These are phyloP conservation scores for Hemiprocne comata DNA, from an alignment of 2,113 vertebrate genomes.

Conservation along the genomic window DNA sequence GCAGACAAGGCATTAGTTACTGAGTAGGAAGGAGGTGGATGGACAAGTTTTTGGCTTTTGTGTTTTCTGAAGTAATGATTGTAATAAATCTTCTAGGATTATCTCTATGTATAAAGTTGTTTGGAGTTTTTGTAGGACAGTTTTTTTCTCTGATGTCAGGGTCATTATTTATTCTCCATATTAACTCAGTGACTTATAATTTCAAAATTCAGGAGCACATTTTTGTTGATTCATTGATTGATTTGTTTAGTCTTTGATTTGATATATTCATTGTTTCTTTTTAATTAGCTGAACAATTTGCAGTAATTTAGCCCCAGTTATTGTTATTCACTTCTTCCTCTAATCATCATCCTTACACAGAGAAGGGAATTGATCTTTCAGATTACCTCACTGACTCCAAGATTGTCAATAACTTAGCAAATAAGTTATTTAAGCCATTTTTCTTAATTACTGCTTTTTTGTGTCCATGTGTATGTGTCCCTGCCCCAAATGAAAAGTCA, in stretches of 20 bases:
- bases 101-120: not conserved
- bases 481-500: no score
- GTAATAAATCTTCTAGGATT: not conserved
- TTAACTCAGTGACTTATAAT: not conserved
- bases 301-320: not conserved
- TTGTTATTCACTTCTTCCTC: not conserved
- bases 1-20: not conserved
- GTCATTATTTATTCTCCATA: not conserved
- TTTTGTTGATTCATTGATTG: not conserved
- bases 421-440: not conserved
- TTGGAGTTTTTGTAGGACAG: not conserved
- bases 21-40: not conserved
- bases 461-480: no score
- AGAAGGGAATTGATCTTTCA: not conserved
- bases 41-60: not conserved
- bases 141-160: not conserved
- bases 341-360: not conserved
- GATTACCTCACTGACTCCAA: not conserved
- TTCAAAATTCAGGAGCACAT: conserved; percentile 15
- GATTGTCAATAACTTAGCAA: not conserved
- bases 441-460: not conserved
- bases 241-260: not conserved
- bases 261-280: conserved; percentile 27
- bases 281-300: conserved; percentile 25
- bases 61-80: not conserved